Conservation (phyloP, 2,888 invertebrate species). For the Oscheius sp. region DNA sequence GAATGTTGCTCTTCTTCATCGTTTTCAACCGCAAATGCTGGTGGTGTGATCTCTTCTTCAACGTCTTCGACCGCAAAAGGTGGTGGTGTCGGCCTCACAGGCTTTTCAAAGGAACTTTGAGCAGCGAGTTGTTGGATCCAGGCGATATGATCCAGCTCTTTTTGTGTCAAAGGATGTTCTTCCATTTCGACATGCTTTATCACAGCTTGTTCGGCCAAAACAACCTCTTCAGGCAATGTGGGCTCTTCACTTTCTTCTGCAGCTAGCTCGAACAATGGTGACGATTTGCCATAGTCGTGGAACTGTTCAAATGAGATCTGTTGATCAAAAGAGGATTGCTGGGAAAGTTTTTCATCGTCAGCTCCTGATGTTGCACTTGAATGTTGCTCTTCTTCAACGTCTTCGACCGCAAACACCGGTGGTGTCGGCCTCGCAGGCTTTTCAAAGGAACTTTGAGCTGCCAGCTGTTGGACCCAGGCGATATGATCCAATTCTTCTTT, state of each 20-base stretch:
- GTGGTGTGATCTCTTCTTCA: too few species aligned
- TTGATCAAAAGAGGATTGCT: slow-evolving; percentile 19
- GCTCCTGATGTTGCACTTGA: slow-evolving; percentile 29
- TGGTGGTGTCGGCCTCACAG: slow-evolving; percentile 1
- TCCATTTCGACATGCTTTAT: not conserved
- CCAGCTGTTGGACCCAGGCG: slow-evolving; percentile 36
- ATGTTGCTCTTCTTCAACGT: not conserved
- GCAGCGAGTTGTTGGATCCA: slow-evolving; percentile 45
- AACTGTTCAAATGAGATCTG: not conserved
- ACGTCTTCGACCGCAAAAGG: not conserved
- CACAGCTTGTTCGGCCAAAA: slow-evolving; percentile 37
- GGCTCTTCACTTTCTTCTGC: not conserved
- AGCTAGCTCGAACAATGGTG: slow-evolving; percentile 15
- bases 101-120: slow-evolving; percentile 47
- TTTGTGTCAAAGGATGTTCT: slow-evolving; percentile 36
- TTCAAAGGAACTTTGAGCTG: slow-evolving; percentile 38
- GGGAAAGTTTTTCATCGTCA: too few species aligned
- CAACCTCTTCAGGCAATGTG: slow-evolving; percentile 40
- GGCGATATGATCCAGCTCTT: slow-evolving; percentile 54
- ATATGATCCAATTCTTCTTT: slow-evolving; percentile 53
- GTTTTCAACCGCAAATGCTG: too few species aligned
- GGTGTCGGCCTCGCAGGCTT: not conserved
- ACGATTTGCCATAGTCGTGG: slow-evolving; percentile 24
- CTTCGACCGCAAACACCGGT: not conserved
- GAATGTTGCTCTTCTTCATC: too few species aligned